These are phyloP conservation scores for Papilio glaucus DNA, from an alignment of 1,140 invertebrate species.

Conservation along the genomic window DNA sequence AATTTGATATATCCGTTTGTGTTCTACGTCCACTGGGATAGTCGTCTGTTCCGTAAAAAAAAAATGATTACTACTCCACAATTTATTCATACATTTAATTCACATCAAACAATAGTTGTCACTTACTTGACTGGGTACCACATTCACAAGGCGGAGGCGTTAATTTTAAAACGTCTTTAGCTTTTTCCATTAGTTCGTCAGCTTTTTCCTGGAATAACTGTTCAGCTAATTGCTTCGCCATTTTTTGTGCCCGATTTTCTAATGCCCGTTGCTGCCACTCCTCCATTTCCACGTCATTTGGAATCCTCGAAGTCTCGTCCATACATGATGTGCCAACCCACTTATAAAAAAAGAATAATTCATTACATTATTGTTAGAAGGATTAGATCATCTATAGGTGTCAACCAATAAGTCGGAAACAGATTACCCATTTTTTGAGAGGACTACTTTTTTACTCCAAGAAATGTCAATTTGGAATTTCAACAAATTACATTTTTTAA, in stretches of 20 bases:
- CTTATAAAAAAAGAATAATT: constrained; percentile 43
- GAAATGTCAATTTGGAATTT: no score
- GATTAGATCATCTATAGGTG: not conserved
- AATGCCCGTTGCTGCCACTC: constrained; percentile 58
- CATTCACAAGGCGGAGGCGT: constrained; percentile 69
- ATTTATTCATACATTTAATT: constrained; percentile 13
- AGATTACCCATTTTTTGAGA: no score
- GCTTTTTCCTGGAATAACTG: constrained; percentile 67
- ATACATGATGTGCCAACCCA: constrained; percentile 70
- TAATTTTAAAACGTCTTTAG: constrained; percentile 54
- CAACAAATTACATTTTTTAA: no score
- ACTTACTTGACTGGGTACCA: constrained; percentile 41
- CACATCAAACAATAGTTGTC: constrained; percentile 1
- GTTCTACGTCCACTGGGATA: not conserved
- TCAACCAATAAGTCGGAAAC: no score
- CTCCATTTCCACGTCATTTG: constrained; percentile 40
- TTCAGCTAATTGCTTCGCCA: constrained; percentile 64
- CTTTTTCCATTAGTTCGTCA: constrained; percentile 57
- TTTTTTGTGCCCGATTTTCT: constrained; percentile 60
- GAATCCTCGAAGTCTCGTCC: constrained; percentile 47
- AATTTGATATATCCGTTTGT: constrained; percentile 26
- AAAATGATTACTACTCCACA: not conserved
- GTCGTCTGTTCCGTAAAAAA: not conserved
- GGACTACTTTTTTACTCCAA: no score
- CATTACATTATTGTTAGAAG: not conserved